Evolutionary conservation across 1,140 invertebrate species (phyloP).

Genomic region (Thaumetopoea pityocampa): DNA sequence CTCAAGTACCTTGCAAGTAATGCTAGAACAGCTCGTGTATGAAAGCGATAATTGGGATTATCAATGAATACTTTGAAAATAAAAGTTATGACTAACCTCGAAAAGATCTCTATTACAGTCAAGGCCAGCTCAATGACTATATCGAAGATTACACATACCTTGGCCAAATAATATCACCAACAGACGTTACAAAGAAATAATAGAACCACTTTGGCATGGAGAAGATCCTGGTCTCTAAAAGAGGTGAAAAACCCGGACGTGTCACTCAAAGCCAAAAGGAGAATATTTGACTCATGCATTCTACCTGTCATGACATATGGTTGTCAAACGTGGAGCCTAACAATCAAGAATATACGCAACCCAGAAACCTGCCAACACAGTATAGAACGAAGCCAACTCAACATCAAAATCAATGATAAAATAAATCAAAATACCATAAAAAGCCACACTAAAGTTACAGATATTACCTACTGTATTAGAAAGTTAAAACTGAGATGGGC

Average conservation of each 20-base stretch:
- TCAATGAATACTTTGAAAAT: no score
- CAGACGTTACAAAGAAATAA: neutral
- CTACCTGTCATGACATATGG: neutral
- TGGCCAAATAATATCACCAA: neutral
- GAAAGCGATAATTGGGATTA: neutral
- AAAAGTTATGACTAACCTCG: neutral
- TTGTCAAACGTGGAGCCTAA: neutral
- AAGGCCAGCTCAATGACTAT: neutral
- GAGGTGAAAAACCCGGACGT: neutral
- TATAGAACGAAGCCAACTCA: no score
- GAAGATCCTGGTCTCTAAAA: neutral
- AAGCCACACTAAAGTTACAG: no score
- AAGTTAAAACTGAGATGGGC: no score
- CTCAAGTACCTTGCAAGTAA: neutral
- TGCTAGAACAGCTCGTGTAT: neutral
- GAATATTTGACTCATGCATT: neutral
- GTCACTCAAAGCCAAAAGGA: neutral
- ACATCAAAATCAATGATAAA: no score
- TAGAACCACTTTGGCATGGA: neutral
- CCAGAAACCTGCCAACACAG: no score
- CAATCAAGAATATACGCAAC: no score
- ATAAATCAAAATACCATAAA: no score
- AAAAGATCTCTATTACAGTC: neutral
- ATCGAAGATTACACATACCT: constrained; percentile 3
- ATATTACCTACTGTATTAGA: no score